Evolutionary conservation across 1,140 invertebrate species (phyloP), one percentile per base, ranked within the genome.

Genomic region (Andrena cerasifolii): DNA sequence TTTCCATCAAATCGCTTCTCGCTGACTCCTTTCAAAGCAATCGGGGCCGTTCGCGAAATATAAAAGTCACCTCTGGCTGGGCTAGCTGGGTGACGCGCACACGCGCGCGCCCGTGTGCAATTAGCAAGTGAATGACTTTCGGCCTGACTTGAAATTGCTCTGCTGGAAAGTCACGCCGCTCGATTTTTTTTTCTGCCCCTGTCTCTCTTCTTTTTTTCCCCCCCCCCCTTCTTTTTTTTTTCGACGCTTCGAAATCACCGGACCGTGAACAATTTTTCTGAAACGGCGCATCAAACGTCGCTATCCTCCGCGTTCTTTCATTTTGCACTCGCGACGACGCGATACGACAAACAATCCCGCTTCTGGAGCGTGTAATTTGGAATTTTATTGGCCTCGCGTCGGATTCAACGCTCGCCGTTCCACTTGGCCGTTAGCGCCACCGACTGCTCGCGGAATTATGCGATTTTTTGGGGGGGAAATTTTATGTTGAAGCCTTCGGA

Each of bases 1-100:
- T 65, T 74, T 54, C 24, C 71, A 21, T 54, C 26, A 43, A 74
- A 65, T 74, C 59, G 36, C n/a, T 65, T 65, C 61, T 65, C 71
- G 24, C 21, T 33, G 61, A 65, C 24, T 74, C n/a, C 26, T 65
- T 66, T 65, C 71, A 33, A 43, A 53, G 33, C 47, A 10, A 33
- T 74, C 71, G 47, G 12, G 33, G 24, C 51, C 58, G 49, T 68
- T 76, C 80, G 63, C 51, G 71, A 43, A 24, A 54, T 43, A 54
- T 18, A 43, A 65, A 43, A 43, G 49, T 31, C 49, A 51, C 31
- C 28, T 0, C 16, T 5, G n/a, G 8, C 26, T 12, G 28, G n/a
- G 8, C 26, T 12, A 21, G 24, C 40, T 43, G 47, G 31, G 10
- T 40, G 36, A 40, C 31, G 18, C 47, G 0, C 21, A 40, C 31